Percentiles rank a stretch among this genome's conserved stretches.
phyloP scores from a whole-genome alignment of 2,797 vertebrate species.

The Acomys russatus region DNA sequence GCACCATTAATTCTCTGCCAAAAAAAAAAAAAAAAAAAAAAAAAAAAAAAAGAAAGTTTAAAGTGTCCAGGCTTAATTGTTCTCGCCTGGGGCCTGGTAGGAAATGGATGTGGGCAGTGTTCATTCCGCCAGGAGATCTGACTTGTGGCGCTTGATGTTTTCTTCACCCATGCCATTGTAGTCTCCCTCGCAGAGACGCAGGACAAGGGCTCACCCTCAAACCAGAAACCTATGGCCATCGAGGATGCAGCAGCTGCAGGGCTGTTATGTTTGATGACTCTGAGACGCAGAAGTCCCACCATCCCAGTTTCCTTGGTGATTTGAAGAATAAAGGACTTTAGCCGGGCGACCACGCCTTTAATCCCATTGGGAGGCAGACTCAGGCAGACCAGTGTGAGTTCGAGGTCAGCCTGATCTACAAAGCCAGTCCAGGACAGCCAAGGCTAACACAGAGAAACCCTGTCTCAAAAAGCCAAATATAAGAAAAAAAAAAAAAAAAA shows the following conservation, averaged over 20 bases:
- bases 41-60: slow-evolving; percentile 75
- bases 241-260: background rate
- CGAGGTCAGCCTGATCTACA: too few relatives aligned
- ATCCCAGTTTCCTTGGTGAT: background rate
- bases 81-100: slow-evolving; percentile 79
- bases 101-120: slow-evolving; percentile 78
- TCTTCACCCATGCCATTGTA: slow-evolving; percentile 73
- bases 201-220: slow-evolving; percentile 13
- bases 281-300: background rate
- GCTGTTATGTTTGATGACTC: background rate
- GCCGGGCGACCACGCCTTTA: too few relatives aligned
- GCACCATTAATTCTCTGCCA: slow-evolving; percentile 87
- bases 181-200: background rate
- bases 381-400: too few relatives aligned
- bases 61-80: slow-evolving; percentile 87
- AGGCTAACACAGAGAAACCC: too few relatives aligned
- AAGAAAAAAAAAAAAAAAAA: too few relatives aligned
- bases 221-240: background rate
- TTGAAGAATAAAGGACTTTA: background rate
- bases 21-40: background rate
- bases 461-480: too few relatives aligned
- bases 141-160: slow-evolving; percentile 68
- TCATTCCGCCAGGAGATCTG: slow-evolving; percentile 81
- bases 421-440: too few relatives aligned
- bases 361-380: too few relatives aligned